phyloP scores from a whole-genome alignment of 2,797 vertebrate genomes.

The Cichlasoma orientale region DNA sequence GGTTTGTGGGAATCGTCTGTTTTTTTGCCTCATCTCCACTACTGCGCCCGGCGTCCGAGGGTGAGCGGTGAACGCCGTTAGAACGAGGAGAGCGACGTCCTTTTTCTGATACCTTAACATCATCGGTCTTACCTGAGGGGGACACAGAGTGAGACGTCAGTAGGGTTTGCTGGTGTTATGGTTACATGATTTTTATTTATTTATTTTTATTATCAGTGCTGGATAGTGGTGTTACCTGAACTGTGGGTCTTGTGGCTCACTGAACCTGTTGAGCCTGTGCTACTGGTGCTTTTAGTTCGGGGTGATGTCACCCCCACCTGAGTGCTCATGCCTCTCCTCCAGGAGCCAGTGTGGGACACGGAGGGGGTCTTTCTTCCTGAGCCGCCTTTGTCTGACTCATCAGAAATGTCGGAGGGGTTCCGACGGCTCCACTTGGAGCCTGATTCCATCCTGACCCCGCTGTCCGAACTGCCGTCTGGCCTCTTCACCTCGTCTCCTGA shows the following conservation, averaged over 20 bases:
- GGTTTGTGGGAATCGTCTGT: slow-evolving; percentile 57
- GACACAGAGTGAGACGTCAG: slow-evolving; percentile 6
- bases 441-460: slow-evolving; percentile 88
- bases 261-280: slow-evolving; percentile 72
- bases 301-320: slow-evolving; percentile 95
- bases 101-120: slow-evolving; percentile 97
- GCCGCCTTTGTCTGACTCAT: slow-evolving; percentile 93
- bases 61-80: slow-evolving; percentile 89
- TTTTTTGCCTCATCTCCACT: slow-evolving; percentile 93
- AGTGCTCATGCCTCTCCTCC: slow-evolving; percentile 94
- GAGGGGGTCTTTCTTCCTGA: slow-evolving; percentile 87
- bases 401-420: slow-evolving; percentile 92
- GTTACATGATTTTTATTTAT: neutral
- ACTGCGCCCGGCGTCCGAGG: slow-evolving; percentile 91
- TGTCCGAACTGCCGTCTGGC: slow-evolving; percentile 89
- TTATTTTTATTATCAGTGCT: neutral
- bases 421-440: slow-evolving; percentile 88
- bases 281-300: slow-evolving; percentile 84
- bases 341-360: slow-evolving; percentile 93
- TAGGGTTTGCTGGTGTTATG: neutral
- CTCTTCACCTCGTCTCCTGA: slow-evolving; percentile 90
- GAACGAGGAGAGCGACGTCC: slow-evolving; percentile 89
- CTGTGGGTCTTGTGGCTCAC: slow-evolving; percentile 85
- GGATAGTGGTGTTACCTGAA: slow-evolving; percentile 81
- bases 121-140: slow-evolving; percentile 92